Percentiles rank a stretch among this genome's conserved stretches.
Conservation (phyloP, 2,113 vertebrate genomes). For the Eudyptes chrysolophus region DNA sequence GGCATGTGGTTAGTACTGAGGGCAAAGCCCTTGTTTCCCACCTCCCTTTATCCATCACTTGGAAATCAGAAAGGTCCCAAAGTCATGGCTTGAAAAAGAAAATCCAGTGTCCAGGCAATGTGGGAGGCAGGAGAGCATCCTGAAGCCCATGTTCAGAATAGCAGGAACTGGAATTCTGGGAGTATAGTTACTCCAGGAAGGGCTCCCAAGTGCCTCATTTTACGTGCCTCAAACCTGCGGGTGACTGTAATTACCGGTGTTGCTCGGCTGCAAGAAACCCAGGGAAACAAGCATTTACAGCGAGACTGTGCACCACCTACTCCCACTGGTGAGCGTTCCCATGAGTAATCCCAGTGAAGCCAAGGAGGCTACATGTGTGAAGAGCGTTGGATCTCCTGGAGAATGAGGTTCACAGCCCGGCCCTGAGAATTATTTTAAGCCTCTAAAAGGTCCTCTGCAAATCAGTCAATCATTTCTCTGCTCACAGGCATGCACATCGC, state of each 20-base stretch:
- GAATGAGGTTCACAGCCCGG: not conserved
- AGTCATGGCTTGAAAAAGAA: not conserved
- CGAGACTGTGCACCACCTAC: not conserved
- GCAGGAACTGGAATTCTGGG: not conserved
- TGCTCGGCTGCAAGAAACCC: not conserved
- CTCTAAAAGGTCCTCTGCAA: not conserved
- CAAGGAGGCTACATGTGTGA: not conserved
- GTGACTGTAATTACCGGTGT: constrained; percentile 22
- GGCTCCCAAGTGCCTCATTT: not conserved
- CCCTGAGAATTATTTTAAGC: not conserved
- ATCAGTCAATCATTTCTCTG: not conserved
- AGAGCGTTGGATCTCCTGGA: not conserved
- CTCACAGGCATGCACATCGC: not conserved
- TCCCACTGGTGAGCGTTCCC: not conserved
- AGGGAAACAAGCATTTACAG: not conserved
- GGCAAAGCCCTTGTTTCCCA: not conserved
- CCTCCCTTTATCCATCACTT: not conserved
- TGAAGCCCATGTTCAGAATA: not conserved
- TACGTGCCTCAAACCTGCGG: not conserved
- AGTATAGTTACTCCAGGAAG: not conserved
- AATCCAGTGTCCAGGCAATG: not conserved
- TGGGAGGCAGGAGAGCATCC: not conserved
- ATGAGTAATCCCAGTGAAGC: not conserved
- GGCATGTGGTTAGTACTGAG: not conserved
- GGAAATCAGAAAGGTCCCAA: not conserved